These are phyloP conservation scores for Hypercompe scribonia DNA, from an alignment of 2,888 invertebrate species.

Conservation along the genomic window DNA sequence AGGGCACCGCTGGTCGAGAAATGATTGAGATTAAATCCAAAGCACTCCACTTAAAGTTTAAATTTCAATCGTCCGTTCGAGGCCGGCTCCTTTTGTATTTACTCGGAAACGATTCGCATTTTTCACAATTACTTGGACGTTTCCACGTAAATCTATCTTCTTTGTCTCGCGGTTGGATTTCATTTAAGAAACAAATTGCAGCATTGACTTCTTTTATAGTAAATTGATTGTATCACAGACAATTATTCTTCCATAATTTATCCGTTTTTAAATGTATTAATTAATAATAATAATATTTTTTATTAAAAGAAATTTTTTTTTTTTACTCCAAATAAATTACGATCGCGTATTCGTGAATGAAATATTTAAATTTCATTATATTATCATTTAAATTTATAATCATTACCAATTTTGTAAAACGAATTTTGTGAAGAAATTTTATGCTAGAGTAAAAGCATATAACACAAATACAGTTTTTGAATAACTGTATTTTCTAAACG, in stretches of 20 bases:
- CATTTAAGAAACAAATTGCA: constrained; percentile 77
- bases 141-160: constrained; percentile 83
- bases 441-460: too few species aligned
- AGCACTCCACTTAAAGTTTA: constrained; percentile 41
- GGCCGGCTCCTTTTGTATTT: constrained; percentile 70
- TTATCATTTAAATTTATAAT: too few species aligned
- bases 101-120: constrained; percentile 75
- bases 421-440: too few species aligned
- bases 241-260: constrained; percentile 33
- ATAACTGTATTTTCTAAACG: too few species aligned
- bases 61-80: constrained; percentile 36
- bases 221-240: constrained; percentile 57
- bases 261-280: background rate
- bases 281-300: background rate
- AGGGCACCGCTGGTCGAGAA: constrained; percentile 20
- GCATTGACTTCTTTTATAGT: constrained; percentile 68
- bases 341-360: too few species aligned
- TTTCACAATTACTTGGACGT: constrained; percentile 85
- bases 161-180: constrained; percentile 78
- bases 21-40: constrained; percentile 44
- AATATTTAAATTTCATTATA: too few species aligned
- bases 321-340: too few species aligned
- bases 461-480: too few species aligned
- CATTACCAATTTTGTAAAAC: too few species aligned
- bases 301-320: too few species aligned